Percentiles rank a stretch among this genome's conserved stretches.
These are phyloP conservation scores for Nebria brevicollis DNA, from an alignment of 2,888 invertebrate genomes.

Conservation along the genomic window DNA sequence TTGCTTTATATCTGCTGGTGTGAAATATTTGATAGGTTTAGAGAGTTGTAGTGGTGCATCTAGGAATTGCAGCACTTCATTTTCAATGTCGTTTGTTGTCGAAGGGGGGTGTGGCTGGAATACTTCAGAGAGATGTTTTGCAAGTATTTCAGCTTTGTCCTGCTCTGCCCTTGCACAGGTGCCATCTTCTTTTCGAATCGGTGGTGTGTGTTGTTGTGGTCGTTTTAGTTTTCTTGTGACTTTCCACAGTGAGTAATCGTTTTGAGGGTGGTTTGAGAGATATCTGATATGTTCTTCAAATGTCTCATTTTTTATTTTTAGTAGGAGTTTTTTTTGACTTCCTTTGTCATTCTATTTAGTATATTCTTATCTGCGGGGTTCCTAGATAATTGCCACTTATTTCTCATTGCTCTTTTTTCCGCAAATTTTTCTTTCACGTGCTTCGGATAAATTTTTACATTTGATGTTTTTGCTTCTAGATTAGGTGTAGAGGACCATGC, in stretches of 20 bases:
- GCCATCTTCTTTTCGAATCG: constrained; percentile 43
- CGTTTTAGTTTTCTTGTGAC: constrained; percentile 48
- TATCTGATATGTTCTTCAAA: not conserved
- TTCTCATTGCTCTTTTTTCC: constrained; percentile 47
- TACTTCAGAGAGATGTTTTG: constrained; percentile 46
- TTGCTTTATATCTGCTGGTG: constrained; percentile 6
- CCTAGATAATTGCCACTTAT: constrained; percentile 45
- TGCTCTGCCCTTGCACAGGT: constrained; percentile 47
- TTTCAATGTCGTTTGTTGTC: constrained; percentile 6
- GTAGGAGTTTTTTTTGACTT: constrained; percentile 35
- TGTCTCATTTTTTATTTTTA: constrained; percentile 9
- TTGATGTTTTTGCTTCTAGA: not conserved
- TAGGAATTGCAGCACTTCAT: constrained; percentile 3
- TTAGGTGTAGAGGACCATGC: constrained; percentile 8
- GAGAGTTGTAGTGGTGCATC: not conserved
- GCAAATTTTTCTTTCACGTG: constrained; percentile 17
- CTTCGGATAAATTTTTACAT: constrained; percentile 5
- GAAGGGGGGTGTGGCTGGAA: constrained; percentile 46
- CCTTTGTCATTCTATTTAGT: constrained; percentile 45
- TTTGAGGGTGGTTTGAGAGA: constrained; percentile 3
- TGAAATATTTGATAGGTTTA: constrained; percentile 14
- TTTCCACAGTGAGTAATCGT: constrained; percentile 50
- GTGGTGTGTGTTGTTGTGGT: constrained; percentile 39
- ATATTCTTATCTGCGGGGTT: constrained; percentile 41
- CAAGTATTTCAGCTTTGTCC: constrained; percentile 50